Base-by-base conservation (phyloP, 2,888 invertebrate genomes). In the Ormyrus nitidulus region DNA sequence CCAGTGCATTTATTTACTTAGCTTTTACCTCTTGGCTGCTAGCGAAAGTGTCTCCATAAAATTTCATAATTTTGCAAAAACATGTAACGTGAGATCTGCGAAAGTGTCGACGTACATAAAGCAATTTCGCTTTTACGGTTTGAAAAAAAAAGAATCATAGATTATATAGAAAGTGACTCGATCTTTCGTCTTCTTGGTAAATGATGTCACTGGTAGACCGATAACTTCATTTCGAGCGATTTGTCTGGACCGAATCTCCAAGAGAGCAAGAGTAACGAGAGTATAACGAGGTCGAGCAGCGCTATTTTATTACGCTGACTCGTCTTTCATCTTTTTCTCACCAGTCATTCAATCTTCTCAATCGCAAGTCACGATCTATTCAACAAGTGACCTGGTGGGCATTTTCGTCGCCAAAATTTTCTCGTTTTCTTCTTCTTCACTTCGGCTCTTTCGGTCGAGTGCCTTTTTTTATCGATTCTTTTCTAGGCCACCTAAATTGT, bases 1-100 rank as follows among this genome's bases (percentile, higher is more conserved):
- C 54, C n/a, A 34, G 2, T 54, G 9, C 6, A 4, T 6, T 13
- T 11, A 3, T 49, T 34, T 56, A 62, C 74, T 74, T 79, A 61
- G 69, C 74, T 51, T 44, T n/a, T 46, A 54, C 7, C 58, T 19
- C 7, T 11, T 13, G 19, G 48, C 46, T 7, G 19, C n/a, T 46
- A 80, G 72, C 68, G 77, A 80, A 77, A 72, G 77, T 72, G 72
- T 72, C 70, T 48, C 19, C 44, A 3, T 11, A 49, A 74, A 81
- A 81, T 81, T 81, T 81, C 81, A 81, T 81, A 81, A 81, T 81
- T 81, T 81, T 74, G 62, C 70, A 77, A 81, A 81, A 81, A 77
- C 70, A 77, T 70, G 72, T 81, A 81, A 74, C 19, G 62, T 71
- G 58, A 72, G 72, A 44, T 48, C 49, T 49, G 62, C 46, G 76